Evolutionary conservation across 1,140 invertebrate species (phyloP).

Genomic region (Ceratitis capitata): DNA sequence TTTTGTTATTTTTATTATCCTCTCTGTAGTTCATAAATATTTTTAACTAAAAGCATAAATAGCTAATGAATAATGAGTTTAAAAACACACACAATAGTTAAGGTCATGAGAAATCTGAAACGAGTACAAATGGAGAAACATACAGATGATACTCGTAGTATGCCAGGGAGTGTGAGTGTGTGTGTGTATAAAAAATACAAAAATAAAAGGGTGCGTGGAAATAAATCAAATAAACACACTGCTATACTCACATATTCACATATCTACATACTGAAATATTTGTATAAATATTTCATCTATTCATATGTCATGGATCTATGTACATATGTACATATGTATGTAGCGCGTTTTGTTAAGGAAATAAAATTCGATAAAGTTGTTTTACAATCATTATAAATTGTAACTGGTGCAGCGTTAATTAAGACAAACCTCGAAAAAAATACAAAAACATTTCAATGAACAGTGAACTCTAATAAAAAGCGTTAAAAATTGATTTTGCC

Average conservation of each 20-base stretch:
- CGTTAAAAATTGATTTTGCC: slow-evolving; percentile 13
- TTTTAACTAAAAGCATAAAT: background rate
- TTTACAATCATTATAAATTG: slow-evolving; percentile 31
- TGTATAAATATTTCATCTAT: no score
- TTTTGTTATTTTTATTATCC: background rate
- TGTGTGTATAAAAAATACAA: no score
- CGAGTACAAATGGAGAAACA: background rate
- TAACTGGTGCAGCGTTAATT: slow-evolving; percentile 36
- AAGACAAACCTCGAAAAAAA: background rate
- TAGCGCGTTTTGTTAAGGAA: background rate
- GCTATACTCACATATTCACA: background rate
- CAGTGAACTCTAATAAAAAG: slow-evolving; percentile 16
- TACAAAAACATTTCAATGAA: slow-evolving; percentile 23
- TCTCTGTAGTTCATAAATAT: background rate
- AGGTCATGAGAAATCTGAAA: slow-evolving; percentile 36
- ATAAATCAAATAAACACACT: slow-evolving; percentile 23
- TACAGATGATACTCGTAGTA: no score
- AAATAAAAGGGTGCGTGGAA: background rate
- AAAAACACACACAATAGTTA: slow-evolving; percentile 25
- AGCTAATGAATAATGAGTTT: slow-evolving; percentile 37
- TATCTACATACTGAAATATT: background rate
- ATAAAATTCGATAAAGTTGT: slow-evolving; percentile 12
- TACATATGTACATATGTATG: background rate
- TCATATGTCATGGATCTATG: background rate
- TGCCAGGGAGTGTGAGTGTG: no score